Conservation (phyloP, 1,140 invertebrate genomes). For the Pseudoatta argentina region DNA sequence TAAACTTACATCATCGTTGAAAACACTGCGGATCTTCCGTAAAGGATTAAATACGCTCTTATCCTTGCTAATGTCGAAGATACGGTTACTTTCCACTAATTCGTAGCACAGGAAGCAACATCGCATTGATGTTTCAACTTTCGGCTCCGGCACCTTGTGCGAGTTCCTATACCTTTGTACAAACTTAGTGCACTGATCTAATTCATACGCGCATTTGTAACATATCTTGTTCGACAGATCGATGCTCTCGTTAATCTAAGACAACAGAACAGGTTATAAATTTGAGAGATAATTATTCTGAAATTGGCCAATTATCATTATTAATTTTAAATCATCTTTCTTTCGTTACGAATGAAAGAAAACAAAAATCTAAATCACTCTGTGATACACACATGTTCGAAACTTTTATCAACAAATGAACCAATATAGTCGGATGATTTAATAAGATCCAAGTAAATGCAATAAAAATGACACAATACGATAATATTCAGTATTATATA, state of each 20-base stretch:
- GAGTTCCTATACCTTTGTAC: constrained; percentile 78
- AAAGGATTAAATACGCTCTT: constrained; percentile 71
- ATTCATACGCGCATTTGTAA: constrained; percentile 84
- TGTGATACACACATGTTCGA: too few relatives aligned
- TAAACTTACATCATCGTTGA: constrained; percentile 77
- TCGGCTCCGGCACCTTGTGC: constrained; percentile 1
- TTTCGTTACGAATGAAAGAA: background rate
- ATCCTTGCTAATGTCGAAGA: constrained; percentile 79
- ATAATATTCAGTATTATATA: too few relatives aligned
- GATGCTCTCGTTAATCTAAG: constrained; percentile 70
- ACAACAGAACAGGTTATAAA: background rate
- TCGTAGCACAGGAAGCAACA: constrained; percentile 79
- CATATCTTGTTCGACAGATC: constrained; percentile 78
- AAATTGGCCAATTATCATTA: background rate
- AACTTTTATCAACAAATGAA: too few relatives aligned
- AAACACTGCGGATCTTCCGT: constrained; percentile 77
- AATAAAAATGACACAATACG: too few relatives aligned
- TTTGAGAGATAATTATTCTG: background rate
- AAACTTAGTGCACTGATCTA: constrained; percentile 82
- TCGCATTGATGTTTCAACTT: background rate
- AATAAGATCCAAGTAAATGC: too few relatives aligned
- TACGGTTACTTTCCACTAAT: constrained; percentile 68
- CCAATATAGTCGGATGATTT: too few relatives aligned
- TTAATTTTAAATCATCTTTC: background rate
- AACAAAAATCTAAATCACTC: background rate